These are phyloP conservation scores for Ovis canadensis DNA, from an alignment of 2,113 vertebrate species.

Conservation along the genomic window DNA sequence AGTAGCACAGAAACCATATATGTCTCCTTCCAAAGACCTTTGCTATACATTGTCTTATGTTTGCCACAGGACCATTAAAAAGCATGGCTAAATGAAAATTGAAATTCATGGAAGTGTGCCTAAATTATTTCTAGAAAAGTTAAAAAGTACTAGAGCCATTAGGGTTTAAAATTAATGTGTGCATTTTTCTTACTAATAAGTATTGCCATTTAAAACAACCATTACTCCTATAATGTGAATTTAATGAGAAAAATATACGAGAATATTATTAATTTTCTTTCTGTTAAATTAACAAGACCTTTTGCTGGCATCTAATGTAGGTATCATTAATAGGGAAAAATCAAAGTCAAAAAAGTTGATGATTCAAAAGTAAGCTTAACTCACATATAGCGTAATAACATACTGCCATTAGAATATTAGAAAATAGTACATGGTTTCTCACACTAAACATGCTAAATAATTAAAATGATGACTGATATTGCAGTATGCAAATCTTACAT, in stretches of 20 bases:
- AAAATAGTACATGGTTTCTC: not conserved
- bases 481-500: not conserved
- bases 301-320: conserved; percentile 24
- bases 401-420: not conserved
- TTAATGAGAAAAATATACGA: conserved; percentile 64
- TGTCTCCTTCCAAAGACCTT: not conserved
- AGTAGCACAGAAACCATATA: not conserved
- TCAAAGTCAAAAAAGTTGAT: conserved; percentile 52
- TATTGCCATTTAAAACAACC: conserved; percentile 35
- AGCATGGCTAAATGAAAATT: not conserved
- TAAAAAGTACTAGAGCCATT: not conserved
- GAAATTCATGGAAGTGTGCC: not conserved
- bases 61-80: conserved; percentile 3
- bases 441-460: not conserved
- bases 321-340: conserved; percentile 45
- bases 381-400: not conserved
- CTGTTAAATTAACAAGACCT: conserved; percentile 63
- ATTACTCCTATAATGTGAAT: conserved; percentile 50
- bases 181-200: conserved; percentile 49
- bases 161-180: conserved; percentile 27
- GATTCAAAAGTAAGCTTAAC: conserved; percentile 48
- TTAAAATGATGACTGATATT: not conserved
- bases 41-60: not conserved
- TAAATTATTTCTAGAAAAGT: conserved; percentile 27
- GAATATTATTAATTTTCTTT: conserved; percentile 59